phyloP scores from a whole-genome alignment of 1,140 invertebrate genomes.

The Drosophila sproati region DNA sequence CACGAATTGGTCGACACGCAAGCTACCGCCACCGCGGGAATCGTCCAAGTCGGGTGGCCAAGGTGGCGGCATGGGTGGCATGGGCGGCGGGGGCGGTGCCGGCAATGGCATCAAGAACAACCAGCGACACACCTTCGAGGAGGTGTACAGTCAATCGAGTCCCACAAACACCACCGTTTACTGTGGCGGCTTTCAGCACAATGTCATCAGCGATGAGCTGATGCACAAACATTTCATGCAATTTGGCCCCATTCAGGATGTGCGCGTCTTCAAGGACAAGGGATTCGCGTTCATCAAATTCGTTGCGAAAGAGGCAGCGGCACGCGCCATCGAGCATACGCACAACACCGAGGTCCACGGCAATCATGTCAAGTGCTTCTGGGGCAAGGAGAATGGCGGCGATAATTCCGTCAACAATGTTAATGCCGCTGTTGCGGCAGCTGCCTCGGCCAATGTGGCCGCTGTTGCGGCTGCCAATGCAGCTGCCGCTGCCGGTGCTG shows the following conservation, averaged over 20 bases:
- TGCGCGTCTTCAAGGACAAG: slow-evolving; percentile 99
- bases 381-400: slow-evolving; percentile 95
- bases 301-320: slow-evolving; percentile 97
- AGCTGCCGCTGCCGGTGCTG: slow-evolving; percentile 69
- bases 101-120: slow-evolving; percentile 84
- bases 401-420: slow-evolving; percentile 80
- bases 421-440: slow-evolving; percentile 70
- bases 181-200: slow-evolving; percentile 97
- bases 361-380: slow-evolving; percentile 98
- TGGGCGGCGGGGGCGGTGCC: slow-evolving; percentile 53
- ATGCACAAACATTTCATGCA: slow-evolving; percentile 97
- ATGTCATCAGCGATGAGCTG: slow-evolving; percentile 96
- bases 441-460: slow-evolving; percentile 72
- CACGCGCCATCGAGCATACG: slow-evolving; percentile 97
- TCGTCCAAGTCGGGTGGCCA: slow-evolving; percentile 85
- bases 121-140: slow-evolving; percentile 88
- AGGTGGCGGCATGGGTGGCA: slow-evolving; percentile 65
- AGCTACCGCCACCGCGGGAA: slow-evolving; percentile 91
- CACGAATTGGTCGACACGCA: slow-evolving; percentile 99
- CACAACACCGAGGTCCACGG: slow-evolving; percentile 99
- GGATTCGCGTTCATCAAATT: slow-evolving; percentile 99
- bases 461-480: slow-evolving; percentile 75
- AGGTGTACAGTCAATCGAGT: slow-evolving; percentile 98
- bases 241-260: slow-evolving; percentile 98
- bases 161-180: slow-evolving; percentile 99